These are phyloP conservation scores for Homarus gammarus DNA, from an alignment of 2,888 invertebrate genomes.

Conservation along the genomic window DNA sequence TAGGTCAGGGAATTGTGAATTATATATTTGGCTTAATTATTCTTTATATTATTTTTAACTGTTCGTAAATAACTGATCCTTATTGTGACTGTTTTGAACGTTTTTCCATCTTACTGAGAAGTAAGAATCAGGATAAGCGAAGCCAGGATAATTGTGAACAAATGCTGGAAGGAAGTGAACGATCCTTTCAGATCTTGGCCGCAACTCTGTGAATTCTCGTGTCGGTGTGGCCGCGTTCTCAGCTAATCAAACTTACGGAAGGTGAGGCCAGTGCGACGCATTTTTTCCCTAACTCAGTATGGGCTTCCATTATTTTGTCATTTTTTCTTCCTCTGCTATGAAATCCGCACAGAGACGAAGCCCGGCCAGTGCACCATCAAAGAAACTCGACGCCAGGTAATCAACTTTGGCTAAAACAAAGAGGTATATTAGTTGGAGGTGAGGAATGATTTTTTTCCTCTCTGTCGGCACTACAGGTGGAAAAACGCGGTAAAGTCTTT, in stretches of 20 bases:
- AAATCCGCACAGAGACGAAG: conserved; percentile 41
- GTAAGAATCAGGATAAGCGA: too few species aligned
- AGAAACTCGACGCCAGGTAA: conserved; percentile 49
- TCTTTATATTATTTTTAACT: too few species aligned
- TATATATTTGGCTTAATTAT: too few species aligned
- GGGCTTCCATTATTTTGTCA: conserved; percentile 43
- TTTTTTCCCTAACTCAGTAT: conserved; percentile 38
- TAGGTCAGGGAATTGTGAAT: too few species aligned
- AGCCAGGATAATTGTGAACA: too few species aligned
- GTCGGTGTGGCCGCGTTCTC: background rate
- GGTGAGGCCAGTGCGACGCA: conserved; percentile 21
- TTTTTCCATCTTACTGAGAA: too few species aligned
- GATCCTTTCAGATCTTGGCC: background rate
- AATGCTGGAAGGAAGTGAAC: too few species aligned
- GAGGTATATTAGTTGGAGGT: conserved; percentile 38
- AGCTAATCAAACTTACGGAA: conserved; percentile 36
- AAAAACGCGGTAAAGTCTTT: background rate
- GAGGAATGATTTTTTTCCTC: conserved; percentile 6
- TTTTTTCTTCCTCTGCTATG: conserved; percentile 38
- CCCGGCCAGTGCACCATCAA: conserved; percentile 38
- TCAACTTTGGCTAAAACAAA: conserved; percentile 50
- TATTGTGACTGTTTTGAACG: too few species aligned
- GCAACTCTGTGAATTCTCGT: background rate
- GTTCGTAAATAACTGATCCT: too few species aligned
- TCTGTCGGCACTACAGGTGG: background rate